Conservation (phyloP, 2,113 vertebrate genomes). For the Cairina moschata region DNA sequence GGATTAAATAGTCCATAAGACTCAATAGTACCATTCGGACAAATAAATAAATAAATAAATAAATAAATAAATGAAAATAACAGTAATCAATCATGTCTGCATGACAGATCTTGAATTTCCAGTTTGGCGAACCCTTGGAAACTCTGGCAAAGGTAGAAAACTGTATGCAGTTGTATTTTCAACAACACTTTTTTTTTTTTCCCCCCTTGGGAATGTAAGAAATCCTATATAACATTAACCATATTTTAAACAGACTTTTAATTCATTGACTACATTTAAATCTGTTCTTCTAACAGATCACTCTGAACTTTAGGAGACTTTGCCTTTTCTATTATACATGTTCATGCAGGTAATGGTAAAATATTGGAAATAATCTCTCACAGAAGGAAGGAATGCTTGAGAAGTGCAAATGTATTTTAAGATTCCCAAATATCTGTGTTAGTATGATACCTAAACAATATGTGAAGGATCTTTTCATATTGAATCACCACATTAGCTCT, state of each 20-base stretch:
- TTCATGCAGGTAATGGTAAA: constrained; percentile 7
- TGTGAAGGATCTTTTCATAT: constrained; percentile 14
- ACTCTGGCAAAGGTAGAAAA: not conserved
- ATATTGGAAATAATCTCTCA: not conserved
- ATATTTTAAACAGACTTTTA: not conserved
- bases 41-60: not conserved
- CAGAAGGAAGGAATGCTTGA: not conserved
- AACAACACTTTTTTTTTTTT: not conserved
- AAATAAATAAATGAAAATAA: not conserved
- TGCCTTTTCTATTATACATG: not conserved
- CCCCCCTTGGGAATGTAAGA: not conserved
- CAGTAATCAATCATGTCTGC: not conserved
- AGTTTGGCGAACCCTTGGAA: not conserved
- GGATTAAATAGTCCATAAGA: constrained; percentile 4
- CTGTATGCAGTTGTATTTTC: not conserved
- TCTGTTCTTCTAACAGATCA: constrained; percentile 4
- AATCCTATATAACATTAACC: not conserved
- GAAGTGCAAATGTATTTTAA: not conserved
- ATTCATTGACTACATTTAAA: constrained; percentile 1
- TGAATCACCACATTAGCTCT: not conserved
- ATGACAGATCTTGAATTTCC: constrained; percentile 11
- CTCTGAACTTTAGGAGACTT: not conserved
- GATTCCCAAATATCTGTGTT: not conserved
- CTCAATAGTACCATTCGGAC: not conserved
- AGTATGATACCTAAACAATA: constrained; percentile 20